Evolutionary conservation across 2,888 invertebrate species (phyloP), one percentile per base, ranked within the genome.

Genomic region (Dinocampus coccinellae): DNA sequence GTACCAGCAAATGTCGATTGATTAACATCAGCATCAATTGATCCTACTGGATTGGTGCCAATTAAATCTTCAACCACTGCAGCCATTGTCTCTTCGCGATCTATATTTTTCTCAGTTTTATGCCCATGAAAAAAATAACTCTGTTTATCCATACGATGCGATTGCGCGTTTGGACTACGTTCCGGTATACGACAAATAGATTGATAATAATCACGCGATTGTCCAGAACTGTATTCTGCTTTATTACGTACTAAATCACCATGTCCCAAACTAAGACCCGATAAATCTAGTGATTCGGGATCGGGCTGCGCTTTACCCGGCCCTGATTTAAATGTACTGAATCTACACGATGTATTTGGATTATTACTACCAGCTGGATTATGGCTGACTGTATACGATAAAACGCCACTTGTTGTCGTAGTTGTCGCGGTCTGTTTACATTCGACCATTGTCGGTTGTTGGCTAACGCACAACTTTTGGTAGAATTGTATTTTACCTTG

Each of bases 341-440:
- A 85, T 72, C 74, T 73, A 74, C 71, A 77, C 47, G 47, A 47
- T 55, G 69, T 69, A 63, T 52, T 73, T 60, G 74, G 47, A 47
- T 47, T 13, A 36, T 60, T 52, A n/a, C 61, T 65, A 39, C 69
- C 73, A 65, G 70, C 72, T 66, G 66, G 36, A 13, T 75, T 72
- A 67, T 72, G 76, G 42, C 66, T 67, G n/a, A 72, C 70, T 42
- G 71, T 62, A 60, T 73, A 68, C 58, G 68, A 70, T 70, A 73
- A 70, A 70, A 65, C 66, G 39, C 55, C 64, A 26, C 58, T 70
- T 88, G 70, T 67, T 61, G 70, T 55, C 63, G 75, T 69, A 7
- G 69, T 63, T 36, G 73, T 70, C 62, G 91, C 89, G 47, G 16
- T n/a, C 88, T 91, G 91, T 89, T 91, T 91, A 88, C 91, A 87